Base-by-base conservation (phyloP, 2,888 invertebrate genomes). In the Lasioglossum oenotherae region DNA sequence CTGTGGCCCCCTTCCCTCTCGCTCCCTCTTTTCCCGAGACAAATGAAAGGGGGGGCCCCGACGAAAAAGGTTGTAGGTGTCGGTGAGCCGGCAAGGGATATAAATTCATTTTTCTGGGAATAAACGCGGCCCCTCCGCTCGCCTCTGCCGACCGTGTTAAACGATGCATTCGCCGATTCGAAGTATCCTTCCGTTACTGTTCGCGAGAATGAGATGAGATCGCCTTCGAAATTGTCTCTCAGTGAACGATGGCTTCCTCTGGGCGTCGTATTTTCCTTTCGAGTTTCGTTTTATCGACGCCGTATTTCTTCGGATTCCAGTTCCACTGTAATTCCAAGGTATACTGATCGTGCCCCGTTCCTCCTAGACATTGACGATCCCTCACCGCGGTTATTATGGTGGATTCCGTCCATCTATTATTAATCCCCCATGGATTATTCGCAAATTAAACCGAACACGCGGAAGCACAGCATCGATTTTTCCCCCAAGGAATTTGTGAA, bases 51-150 rank as follows among this genome's bases (percentile, higher is more conserved):
- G 78, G 23, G 67, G 64, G 14, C 1, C 5, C 14, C 5, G 27
- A 31, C 5, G 64, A 57, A 53, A 44, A 53, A 69, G 78, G 75
- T 86, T 84, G 78, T 85, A 81, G 75, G 85, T 74, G 79, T 78
- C 71, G 85, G 79, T 77, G 78, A n/a, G 71, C 78, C 44, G 74
- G 71, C 38, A 12, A 69, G 53, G 82, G 82, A 88, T 88, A 91
- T 89, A 88, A 91, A 90, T 90, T 87, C 89, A 91, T 90, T 90
- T 90, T 90, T 90, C 87, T 81, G 73, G 76, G 82, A 84, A 86
- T 69, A 78, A 73, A 46, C 82, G 38, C 76, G 67, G 74, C 78
- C 75, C 75, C 73, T 16, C 41, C 38, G 44, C 64, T n/a, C 64
- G 49, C 60, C 78, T 31, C 64, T 88, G 86, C 46, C 41, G 41